Percentiles rank a stretch among this genome's conserved stretches.
Conservation (phyloP, 2,797 vertebrate species). For the Artibeus lituratus region DNA sequence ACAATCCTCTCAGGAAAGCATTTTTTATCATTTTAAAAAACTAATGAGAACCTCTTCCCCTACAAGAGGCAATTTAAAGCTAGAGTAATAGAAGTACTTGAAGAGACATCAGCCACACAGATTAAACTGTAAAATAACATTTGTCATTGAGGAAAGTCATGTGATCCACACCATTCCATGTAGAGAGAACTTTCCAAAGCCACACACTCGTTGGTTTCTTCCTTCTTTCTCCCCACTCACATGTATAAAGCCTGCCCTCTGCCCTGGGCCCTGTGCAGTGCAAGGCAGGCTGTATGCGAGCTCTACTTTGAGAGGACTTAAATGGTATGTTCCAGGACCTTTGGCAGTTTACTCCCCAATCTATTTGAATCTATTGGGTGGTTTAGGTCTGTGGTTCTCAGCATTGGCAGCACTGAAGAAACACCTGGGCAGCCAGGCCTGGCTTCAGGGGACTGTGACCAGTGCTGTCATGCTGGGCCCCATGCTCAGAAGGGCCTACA, state of each 20-base stretch:
- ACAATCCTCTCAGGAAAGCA: background rate
- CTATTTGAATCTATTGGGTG: background rate
- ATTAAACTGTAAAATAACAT: background rate
- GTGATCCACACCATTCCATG: background rate
- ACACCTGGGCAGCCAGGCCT: background rate
- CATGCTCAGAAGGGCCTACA: background rate
- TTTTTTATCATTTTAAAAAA: conserved; percentile 7
- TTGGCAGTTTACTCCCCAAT: background rate
- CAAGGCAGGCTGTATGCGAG: background rate
- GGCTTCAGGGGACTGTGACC: background rate
- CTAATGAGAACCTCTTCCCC: background rate
- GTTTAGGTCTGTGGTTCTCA: background rate
- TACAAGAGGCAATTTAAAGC: background rate
- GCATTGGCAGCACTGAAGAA: background rate
- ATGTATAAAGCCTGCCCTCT: background rate
- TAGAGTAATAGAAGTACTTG: background rate
- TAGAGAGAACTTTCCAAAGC: background rate
- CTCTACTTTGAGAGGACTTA: background rate
- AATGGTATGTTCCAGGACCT: background rate
- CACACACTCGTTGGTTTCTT: background rate
- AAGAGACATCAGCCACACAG: background rate
- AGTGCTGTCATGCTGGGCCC: background rate
- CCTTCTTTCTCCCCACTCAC: background rate
- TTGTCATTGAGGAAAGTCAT: background rate
- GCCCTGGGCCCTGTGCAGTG: too few relatives aligned